Conservation (phyloP, 2,888 invertebrate species). For the Callinectes sapidus region DNA sequence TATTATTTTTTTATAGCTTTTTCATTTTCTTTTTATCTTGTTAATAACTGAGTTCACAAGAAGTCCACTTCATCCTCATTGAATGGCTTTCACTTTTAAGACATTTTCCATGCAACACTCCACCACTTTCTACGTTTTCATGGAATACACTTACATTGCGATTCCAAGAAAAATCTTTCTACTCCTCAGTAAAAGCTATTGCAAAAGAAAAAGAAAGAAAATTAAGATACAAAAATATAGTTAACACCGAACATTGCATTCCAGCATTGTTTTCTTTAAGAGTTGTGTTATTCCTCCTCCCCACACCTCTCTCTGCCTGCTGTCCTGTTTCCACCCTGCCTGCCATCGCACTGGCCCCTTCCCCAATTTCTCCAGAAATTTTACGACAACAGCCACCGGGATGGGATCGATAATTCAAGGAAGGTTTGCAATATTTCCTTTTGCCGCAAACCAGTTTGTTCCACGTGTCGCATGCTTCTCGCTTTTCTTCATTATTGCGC, state of each 20-base stretch:
- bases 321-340: neutral
- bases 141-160: neutral
- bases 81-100: neutral
- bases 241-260: neutral
- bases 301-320: neutral
- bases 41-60: neutral
- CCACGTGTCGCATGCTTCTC: neutral
- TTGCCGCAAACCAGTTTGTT: neutral
- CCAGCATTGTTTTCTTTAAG: neutral
- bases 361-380: neutral
- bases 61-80: neutral
- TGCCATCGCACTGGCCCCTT: neutral
- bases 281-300: neutral
- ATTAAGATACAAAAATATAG: neutral
- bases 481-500: neutral
- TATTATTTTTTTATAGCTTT: no score
- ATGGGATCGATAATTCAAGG: conserved; percentile 6
- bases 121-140: neutral
- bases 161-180: neutral
- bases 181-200: neutral
- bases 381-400: neutral
- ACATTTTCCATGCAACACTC: no score
- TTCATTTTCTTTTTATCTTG: neutral
- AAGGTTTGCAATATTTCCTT: conserved; percentile 12
- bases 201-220: neutral